Percentiles rank a stretch among this genome's conserved stretches.
These are phyloP conservation scores for Cenopis cana DNA, from an alignment of 2,888 invertebrate species.

Conservation along the genomic window DNA sequence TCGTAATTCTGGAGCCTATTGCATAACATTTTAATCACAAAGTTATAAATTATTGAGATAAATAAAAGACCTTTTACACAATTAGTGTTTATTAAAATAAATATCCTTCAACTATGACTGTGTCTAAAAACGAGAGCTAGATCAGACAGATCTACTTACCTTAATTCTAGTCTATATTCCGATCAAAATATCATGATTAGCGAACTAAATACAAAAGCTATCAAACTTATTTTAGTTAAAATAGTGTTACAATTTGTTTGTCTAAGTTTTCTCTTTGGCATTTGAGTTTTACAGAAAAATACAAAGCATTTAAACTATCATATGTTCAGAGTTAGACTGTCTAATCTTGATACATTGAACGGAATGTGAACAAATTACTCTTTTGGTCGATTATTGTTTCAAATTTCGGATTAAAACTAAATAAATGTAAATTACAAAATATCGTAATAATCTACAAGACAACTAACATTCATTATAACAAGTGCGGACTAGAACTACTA, in stretches of 20 bases:
- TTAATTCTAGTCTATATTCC: constrained; percentile 7
- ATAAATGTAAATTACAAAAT: constrained; percentile 35
- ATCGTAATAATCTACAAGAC: constrained; percentile 30
- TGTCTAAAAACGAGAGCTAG: constrained; percentile 23
- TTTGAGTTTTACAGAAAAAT: not conserved
- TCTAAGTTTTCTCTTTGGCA: not conserved
- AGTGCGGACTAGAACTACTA: constrained; percentile 43
- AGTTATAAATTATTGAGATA: not conserved
- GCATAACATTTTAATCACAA: no score
- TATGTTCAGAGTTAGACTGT: not conserved
- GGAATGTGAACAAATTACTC: constrained; percentile 13
- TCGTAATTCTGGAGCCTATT: no score
- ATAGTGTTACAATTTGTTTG: not conserved
- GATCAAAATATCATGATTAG: constrained; percentile 9
- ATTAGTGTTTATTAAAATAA: constrained; percentile 63
- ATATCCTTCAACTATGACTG: constrained; percentile 55
- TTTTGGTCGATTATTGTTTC: constrained; percentile 34
- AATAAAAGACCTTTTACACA: constrained; percentile 50
- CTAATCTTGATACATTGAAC: not conserved
- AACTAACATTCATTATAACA: constrained; percentile 40
- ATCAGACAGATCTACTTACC: constrained; percentile 13
- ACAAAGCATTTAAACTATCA: not conserved
- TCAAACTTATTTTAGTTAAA: not conserved
- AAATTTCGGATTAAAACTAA: constrained; percentile 13
- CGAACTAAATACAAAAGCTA: not conserved